A percentile compares a stretch with the other conserved stretches of the same genome.
Conservation (phyloP, 2,113 vertebrate species). For the Turnix velox region DNA sequence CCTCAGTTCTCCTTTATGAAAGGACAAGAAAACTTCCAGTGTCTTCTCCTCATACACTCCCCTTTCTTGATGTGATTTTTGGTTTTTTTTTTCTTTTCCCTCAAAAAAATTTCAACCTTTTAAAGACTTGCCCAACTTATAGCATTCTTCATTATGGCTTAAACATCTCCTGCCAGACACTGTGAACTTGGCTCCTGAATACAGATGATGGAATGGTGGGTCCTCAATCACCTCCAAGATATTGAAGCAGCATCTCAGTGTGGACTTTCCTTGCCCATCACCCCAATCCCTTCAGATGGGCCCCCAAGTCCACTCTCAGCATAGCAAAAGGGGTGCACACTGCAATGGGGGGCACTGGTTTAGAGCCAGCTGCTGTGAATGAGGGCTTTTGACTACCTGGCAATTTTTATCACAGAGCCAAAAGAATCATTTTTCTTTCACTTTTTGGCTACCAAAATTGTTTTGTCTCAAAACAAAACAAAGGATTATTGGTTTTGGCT, state of each 20-base stretch:
- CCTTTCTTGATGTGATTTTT: not conserved
- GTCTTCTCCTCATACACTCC: not conserved
- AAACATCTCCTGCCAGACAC: not conserved
- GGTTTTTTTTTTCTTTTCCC: not conserved
- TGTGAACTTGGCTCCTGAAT: not conserved
- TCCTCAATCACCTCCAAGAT: not conserved
- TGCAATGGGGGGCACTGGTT: not conserved
- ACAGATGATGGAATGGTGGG: fast-evolving
- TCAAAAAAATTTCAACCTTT: not conserved
- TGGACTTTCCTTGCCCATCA: not conserved
- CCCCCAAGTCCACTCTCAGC: not conserved
- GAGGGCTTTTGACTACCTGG: not conserved
- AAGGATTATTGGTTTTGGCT: constrained; percentile 23
- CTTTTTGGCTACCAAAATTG: not conserved
- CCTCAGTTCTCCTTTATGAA: not conserved
- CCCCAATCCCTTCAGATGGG: not conserved
- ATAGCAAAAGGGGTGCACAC: fast-evolving
- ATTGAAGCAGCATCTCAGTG: not conserved
- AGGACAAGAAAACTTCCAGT: not conserved
- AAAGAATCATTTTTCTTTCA: not conserved
- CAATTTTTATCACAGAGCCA: not conserved
- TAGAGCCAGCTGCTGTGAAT: not conserved
- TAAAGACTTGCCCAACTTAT: not conserved
- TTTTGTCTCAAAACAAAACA: constrained; percentile 30
- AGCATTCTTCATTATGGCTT: not conserved